Base-by-base conservation (phyloP, 1,140 invertebrate species). In the Penaeus indicus region DNA sequence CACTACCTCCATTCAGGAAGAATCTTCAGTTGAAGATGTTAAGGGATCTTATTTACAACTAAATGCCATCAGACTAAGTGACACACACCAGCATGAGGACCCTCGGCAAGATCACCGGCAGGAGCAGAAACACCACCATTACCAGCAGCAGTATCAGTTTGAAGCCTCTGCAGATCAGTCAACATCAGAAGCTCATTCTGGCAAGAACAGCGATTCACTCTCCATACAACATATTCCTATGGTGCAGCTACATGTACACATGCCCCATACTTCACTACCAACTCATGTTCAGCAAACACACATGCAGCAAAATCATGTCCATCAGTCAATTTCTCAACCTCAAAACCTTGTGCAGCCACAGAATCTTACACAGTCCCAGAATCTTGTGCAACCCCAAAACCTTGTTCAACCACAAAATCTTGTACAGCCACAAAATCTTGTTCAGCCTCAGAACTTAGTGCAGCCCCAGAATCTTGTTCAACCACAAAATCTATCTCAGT, bases 401-500 rank as follows among this genome's bases (percentile, higher is more conserved):
- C n/a, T 75, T 25, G 38, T 38, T 13, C 69, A 75, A 38, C 67
- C 85, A 54, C 85, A 86, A 38, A 80, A 80, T 54, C 78, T 80
- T 22, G 22, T 63, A 16, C 86, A 88, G 42, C 69, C 86, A 32
- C 86, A 88, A 62, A 83, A 75, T 84, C 32, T 88, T 27, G 61
- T 88, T 3, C 87, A 88, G 42, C 69, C 81, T 32, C 79, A 88
- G 60, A 88, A 83, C 80, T 25, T 88, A 27, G 80, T 82, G 0
- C 81, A 88, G n/a, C 69, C 87, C 10, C 87, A 88, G 38, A 84
- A 88, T 84, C 42, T 88, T 22, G 82, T 85, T 38, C 88, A 89
- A 21, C 63, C 88, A 18, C 88, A 89, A 72, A 89, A 89, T 47
- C 78, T 89, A 0, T 80, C 78, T 1, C 87, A 89, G 67, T 21